These are phyloP conservation scores for Phaenicophaeus curvirostris DNA, from an alignment of 2,797 vertebrate genomes.

Conservation along the genomic window DNA sequence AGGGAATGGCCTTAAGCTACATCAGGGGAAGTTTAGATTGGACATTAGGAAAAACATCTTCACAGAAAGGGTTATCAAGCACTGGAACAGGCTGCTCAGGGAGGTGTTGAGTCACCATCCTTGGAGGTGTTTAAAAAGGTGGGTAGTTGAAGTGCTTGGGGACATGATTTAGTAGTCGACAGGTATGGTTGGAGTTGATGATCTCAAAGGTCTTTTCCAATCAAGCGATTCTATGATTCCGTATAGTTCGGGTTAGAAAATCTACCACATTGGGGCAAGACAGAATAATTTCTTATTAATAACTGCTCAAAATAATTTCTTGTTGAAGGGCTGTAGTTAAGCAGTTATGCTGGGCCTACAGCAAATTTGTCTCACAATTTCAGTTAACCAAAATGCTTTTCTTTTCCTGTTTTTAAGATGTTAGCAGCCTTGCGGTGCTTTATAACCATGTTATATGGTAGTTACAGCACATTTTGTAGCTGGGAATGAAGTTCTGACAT, in stretches of 20 bases:
- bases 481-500: neutral
- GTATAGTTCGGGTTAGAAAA: neutral
- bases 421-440: neutral
- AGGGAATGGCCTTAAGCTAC: no score
- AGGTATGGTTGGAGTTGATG: no score
- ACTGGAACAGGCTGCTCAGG: no score
- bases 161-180: no score
- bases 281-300: neutral
- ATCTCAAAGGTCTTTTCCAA: no score
- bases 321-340: neutral
- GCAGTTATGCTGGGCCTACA: neutral
- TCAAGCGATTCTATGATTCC: no score
- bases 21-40: no score
- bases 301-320: neutral
- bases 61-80: no score
- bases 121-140: no score
- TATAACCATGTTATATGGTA: neutral
- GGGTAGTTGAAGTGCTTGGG: no score
- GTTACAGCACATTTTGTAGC: neutral
- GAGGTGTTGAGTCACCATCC: no score
- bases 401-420: neutral
- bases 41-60: no score
- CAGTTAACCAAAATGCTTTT: neutral
- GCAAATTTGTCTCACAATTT: neutral
- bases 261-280: neutral